These are phyloP conservation scores for Aspidapion aeneum DNA, from an alignment of 2,888 invertebrate species.

Conservation along the genomic window DNA sequence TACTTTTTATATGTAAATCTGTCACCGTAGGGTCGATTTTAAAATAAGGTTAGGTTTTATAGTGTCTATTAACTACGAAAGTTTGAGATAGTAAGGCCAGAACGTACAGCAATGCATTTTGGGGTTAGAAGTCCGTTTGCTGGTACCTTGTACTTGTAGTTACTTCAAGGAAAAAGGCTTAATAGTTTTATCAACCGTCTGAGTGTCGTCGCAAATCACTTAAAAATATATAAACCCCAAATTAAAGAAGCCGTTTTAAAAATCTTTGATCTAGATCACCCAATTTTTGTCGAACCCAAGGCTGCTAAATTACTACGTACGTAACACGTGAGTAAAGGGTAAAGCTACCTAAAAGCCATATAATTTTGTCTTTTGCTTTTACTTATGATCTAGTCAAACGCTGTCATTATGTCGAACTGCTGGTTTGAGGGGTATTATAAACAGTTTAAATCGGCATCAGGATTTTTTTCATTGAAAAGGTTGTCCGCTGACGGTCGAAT, in stretches of 20 bases:
- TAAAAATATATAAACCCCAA: too few relatives aligned
- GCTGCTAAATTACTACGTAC: neutral
- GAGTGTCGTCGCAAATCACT: neutral
- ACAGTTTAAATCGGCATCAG: conserved; percentile 26
- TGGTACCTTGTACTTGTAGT: too few relatives aligned
- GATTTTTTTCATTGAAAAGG: conserved; percentile 9
- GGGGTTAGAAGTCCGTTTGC: too few relatives aligned
- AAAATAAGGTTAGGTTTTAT: too few relatives aligned
- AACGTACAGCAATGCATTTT: too few relatives aligned
- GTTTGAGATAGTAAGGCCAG: too few relatives aligned
- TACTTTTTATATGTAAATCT: too few relatives aligned
- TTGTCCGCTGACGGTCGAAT: conserved; percentile 19
- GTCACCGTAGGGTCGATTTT: too few relatives aligned
- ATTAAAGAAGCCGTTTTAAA: too few relatives aligned
- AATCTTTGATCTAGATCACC: neutral
- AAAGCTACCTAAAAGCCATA: conserved; percentile 24
- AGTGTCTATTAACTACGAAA: too few relatives aligned
- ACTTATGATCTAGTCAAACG: conserved; percentile 25
- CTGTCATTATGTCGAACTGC: conserved; percentile 23
- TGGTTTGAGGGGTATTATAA: conserved; percentile 27
- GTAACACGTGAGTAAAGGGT: neutral
- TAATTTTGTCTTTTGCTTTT: conserved; percentile 27
- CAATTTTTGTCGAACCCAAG: neutral
- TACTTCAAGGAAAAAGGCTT: too few relatives aligned
- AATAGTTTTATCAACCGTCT: too few relatives aligned